phyloP scores from a whole-genome alignment of 1,140 invertebrate species.

The Caenorhabditis briggsae region DNA sequence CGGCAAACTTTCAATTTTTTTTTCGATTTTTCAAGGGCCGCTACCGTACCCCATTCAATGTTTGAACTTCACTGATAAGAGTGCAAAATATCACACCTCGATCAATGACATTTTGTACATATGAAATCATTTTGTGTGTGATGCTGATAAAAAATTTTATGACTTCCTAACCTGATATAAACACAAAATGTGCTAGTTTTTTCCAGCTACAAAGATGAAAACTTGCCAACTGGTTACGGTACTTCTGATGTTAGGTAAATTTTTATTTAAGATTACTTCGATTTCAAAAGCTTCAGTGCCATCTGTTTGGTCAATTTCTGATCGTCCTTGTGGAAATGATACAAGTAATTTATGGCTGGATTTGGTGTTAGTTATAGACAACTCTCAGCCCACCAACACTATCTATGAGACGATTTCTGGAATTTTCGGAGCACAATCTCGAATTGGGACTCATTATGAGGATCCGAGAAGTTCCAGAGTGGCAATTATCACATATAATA shows the following conservation, averaged over 20 bases:
- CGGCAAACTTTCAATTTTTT: too few species aligned
- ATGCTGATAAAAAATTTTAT: background rate
- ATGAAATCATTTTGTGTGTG: background rate
- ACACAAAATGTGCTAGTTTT: background rate
- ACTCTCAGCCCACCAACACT: background rate
- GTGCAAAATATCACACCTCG: too few species aligned
- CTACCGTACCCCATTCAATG: too few species aligned
- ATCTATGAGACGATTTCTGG: background rate
- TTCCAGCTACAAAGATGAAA: background rate
- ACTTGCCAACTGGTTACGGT: background rate
- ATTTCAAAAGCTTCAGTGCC: background rate
- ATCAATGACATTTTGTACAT: too few species aligned
- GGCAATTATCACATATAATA: background rate
- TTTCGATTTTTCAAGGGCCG: too few species aligned
- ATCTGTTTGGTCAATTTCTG: background rate
- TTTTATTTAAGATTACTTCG: background rate
- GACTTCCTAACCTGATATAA: background rate
- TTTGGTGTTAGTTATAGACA: background rate
- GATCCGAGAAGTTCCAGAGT: constrained; percentile 15
- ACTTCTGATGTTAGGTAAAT: background rate
- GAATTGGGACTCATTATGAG: constrained; percentile 5
- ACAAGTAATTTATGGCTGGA: background rate
- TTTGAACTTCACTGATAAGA: too few species aligned
- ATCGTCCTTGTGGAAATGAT: background rate
- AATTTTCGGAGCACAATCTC: constrained; percentile 3